Evolutionary conservation across 2,113 vertebrate species (phyloP).

Genomic region (Cynocephalus volans): DNA sequence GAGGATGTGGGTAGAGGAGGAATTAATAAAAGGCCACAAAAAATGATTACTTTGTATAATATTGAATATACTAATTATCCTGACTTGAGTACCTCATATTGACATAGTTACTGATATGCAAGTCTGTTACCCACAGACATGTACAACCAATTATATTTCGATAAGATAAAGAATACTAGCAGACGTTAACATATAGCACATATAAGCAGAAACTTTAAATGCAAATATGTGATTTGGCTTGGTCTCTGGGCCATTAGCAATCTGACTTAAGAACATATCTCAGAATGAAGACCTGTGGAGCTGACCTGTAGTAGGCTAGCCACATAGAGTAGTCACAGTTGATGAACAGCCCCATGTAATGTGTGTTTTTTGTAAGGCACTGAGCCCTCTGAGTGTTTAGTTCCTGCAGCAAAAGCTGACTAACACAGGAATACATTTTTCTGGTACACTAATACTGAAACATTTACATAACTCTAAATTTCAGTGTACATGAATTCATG

Average conservation of each 20-base stretch:
- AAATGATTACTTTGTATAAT: too few relatives aligned
- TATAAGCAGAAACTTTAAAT: conserved; percentile 6
- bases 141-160: too few relatives aligned
- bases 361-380: background rate
- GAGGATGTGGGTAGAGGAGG: too few relatives aligned
- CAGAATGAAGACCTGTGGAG: background rate
- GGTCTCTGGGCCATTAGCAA: background rate
- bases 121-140: too few relatives aligned
- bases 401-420: background rate
- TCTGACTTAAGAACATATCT: background rate
- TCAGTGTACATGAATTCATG: background rate
- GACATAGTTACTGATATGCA: too few relatives aligned
- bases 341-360: background rate
- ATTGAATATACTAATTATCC: too few relatives aligned
- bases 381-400: background rate
- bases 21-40: too few relatives aligned
- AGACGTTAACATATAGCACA: background rate
- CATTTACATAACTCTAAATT: conserved; percentile 11
- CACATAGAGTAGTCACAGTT: background rate
- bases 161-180: too few relatives aligned
- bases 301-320: background rate
- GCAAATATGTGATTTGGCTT: background rate
- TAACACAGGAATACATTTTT: background rate
- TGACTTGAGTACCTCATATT: too few relatives aligned
- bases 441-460: background rate